Percentiles rank a stretch among this genome's conserved stretches.
These are phyloP conservation scores for Eurytoma californica DNA, from an alignment of 2,888 invertebrate genomes.

Conservation along the genomic window DNA sequence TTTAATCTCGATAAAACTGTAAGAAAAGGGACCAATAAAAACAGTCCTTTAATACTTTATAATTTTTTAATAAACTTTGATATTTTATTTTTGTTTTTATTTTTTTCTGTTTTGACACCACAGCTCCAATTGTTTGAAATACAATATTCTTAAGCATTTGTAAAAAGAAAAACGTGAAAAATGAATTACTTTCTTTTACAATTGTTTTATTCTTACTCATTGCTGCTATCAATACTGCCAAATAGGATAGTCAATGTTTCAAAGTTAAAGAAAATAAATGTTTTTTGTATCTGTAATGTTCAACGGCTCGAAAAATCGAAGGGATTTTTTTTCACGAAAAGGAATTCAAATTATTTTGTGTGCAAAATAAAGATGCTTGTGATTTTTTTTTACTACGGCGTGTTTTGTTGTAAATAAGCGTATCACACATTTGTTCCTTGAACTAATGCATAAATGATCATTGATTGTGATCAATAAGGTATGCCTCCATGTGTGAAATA, in stretches of 20 bases:
- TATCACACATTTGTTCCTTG: slow-evolving; percentile 49
- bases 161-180: slow-evolving; percentile 17
- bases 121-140: slow-evolving; percentile 4
- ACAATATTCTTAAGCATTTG: slow-evolving; percentile 1
- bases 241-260: slow-evolving; percentile 39
- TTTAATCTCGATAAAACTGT: slow-evolving; percentile 28
- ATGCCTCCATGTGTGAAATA: slow-evolving; percentile 52
- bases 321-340: slow-evolving; percentile 18
- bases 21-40: slow-evolving; percentile 32
- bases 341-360: slow-evolving; percentile 45
- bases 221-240: slow-evolving; percentile 47
- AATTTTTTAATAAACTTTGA: slow-evolving; percentile 42
- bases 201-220: not conserved
- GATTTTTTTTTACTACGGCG: slow-evolving; percentile 31
- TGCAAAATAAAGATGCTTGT: slow-evolving; percentile 46
- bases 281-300: slow-evolving; percentile 22
- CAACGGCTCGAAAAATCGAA: slow-evolving; percentile 13
- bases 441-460: slow-evolving; percentile 44
- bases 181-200: slow-evolving; percentile 18
- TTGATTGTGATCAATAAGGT: slow-evolving; percentile 28
- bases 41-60: slow-evolving; percentile 28
- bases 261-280: slow-evolving; percentile 23
- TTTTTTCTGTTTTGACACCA: slow-evolving; percentile 6
- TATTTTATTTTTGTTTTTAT: slow-evolving; percentile 41
- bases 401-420: slow-evolving; percentile 50